Percentiles rank a stretch among this genome's conserved stretches.
phyloP scores from a whole-genome alignment of 2,113 vertebrate species.

The Procavia capensis region DNA sequence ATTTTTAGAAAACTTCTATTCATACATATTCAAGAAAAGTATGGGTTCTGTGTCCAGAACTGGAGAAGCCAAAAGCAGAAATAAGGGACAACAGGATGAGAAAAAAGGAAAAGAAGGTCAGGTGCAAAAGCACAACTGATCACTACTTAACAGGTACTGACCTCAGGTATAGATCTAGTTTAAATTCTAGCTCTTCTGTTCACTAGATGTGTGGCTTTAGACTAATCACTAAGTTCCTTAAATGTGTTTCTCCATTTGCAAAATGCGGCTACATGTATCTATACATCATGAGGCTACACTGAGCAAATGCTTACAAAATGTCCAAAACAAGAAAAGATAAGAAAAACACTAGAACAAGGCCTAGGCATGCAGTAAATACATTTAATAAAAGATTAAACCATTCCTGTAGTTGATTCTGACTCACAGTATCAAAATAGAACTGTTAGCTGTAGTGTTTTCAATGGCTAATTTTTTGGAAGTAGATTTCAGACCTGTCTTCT shows the following conservation, averaged over 20 bases:
- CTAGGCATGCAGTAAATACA: neutral
- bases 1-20: constrained; percentile 10
- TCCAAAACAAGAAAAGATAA: neutral
- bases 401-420: neutral
- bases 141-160: neutral
- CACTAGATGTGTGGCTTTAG: neutral
- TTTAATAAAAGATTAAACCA: neutral
- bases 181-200: neutral
- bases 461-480: neutral
- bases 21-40: neutral
- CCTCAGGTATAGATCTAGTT: neutral
- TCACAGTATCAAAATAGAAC: neutral
- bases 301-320: neutral
- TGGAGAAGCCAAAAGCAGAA: neutral
- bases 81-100: neutral
- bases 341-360: neutral
- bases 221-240: neutral
- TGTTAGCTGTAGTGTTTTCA: neutral
- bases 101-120: neutral
- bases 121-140: neutral
- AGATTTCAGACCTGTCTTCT: neutral
- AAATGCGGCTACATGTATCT: neutral
- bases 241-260: constrained; percentile 7
- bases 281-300: neutral
- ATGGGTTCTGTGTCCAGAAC: neutral